Evolutionary conservation across 2,888 invertebrate species (phyloP).

Genomic region (Thereva unica): DNA sequence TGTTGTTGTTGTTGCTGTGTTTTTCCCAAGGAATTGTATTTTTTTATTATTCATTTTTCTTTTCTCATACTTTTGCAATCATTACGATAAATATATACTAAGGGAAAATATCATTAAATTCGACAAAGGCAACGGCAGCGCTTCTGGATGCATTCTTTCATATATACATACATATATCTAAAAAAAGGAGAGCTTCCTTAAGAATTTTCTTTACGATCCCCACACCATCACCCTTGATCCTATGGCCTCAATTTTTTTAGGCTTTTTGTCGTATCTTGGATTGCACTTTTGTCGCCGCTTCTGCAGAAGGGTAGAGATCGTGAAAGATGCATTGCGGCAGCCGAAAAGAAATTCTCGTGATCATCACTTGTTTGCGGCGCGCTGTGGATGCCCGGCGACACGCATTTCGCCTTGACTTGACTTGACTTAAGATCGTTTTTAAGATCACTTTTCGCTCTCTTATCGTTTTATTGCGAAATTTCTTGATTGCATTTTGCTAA

Average conservation of each 20-base stretch:
- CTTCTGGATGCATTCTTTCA: too few relatives aligned
- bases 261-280: background rate
- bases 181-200: background rate
- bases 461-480: constrained; percentile 9
- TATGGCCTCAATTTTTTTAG: constrained; percentile 6
- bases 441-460: background rate
- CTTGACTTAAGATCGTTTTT: background rate
- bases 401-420: constrained; percentile 14
- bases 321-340: constrained; percentile 5
- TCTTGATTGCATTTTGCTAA: constrained; percentile 27
- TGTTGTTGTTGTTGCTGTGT: too few relatives aligned
- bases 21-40: too few relatives aligned
- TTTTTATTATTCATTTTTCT: too few relatives aligned
- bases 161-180: too few relatives aligned
- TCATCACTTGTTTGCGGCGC: constrained; percentile 11
- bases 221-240: constrained; percentile 33
- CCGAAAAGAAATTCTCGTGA: constrained; percentile 28
- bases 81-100: too few relatives aligned
- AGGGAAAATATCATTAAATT: too few relatives aligned
- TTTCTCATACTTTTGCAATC: too few relatives aligned
- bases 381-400: constrained; percentile 1
- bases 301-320: background rate
- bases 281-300: background rate
- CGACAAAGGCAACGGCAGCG: too few relatives aligned
- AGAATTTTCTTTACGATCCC: constrained; percentile 24